Conservation (phyloP, 2,888 invertebrate genomes). For the Eutolmus rufibarbis region DNA sequence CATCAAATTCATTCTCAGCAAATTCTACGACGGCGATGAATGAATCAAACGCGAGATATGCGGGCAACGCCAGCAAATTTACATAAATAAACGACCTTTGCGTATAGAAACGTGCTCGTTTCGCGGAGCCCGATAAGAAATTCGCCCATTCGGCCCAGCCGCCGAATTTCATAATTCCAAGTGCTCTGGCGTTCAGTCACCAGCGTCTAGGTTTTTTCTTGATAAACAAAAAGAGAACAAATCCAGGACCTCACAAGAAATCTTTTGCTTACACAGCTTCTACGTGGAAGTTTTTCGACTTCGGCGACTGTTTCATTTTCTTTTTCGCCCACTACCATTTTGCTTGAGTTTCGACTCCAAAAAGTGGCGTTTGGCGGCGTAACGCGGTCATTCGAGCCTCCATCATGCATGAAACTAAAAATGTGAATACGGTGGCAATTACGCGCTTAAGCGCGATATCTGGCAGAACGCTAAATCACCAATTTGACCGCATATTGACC, state of each 20-base stretch:
- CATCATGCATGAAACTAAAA: neutral
- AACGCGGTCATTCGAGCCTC: neutral
- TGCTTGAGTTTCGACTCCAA: neutral
- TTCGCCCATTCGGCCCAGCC: neutral
- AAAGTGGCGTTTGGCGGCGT: neutral
- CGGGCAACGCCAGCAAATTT: neutral
- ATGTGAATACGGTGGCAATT: neutral
- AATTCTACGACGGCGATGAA: neutral
- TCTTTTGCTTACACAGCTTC: neutral
- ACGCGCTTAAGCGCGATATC: neutral
- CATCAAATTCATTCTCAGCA: neutral
- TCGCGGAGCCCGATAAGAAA: neutral
- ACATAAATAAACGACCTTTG: conserved; percentile 23
- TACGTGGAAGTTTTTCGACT: neutral
- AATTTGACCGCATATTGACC: conserved; percentile 17
- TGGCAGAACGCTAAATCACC: neutral
- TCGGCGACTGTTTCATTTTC: neutral
- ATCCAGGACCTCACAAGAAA: neutral
- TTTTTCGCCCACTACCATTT: neutral
- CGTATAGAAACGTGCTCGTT: neutral
- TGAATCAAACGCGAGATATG: neutral
- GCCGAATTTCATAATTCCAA: neutral
- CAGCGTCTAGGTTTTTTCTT: neutral
- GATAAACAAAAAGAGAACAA: neutral
- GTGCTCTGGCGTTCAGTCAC: neutral